A percentile compares a stretch with the other conserved stretches of the same genome.
Conservation (phyloP, 2,113 vertebrate species). For the Piprites chloris region DNA sequence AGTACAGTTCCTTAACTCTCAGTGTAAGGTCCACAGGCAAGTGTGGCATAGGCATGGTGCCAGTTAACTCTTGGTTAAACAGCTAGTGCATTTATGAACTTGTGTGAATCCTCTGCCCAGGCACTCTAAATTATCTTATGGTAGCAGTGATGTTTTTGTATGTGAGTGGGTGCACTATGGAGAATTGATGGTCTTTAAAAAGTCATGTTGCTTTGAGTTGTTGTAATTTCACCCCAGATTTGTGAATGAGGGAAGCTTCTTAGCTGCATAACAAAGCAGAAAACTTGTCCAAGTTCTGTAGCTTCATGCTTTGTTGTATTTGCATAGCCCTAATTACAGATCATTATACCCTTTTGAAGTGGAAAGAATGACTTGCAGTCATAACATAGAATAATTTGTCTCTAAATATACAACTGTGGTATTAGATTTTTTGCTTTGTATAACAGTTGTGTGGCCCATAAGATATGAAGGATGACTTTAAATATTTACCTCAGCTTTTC, state of each 20-base stretch:
- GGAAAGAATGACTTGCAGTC: neutral
- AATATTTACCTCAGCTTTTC: neutral
- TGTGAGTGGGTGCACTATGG: neutral
- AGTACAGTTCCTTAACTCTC: neutral
- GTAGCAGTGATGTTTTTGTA: neutral
- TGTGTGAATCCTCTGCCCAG: neutral
- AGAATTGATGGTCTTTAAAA: neutral
- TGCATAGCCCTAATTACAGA: neutral
- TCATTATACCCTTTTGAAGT: neutral
- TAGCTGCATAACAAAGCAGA: neutral
- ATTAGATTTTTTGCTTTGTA: neutral
- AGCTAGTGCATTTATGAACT: neutral
- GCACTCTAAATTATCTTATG: neutral
- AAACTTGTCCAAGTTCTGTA: neutral
- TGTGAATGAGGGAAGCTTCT: neutral
- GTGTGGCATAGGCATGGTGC: neutral
- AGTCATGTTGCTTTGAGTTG: neutral
- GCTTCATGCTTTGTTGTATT: neutral
- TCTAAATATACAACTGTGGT: neutral
- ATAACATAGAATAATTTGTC: neutral
- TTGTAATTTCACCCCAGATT: neutral
- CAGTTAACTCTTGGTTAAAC: neutral
- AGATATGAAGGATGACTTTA: neutral
- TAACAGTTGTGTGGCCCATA: neutral
- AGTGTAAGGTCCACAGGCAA: accelerated